Evolutionary conservation across 2,113 vertebrate genomes (phyloP), one percentile per base, ranked within the genome.

Genomic region (Paedocypris sp.): DNA sequence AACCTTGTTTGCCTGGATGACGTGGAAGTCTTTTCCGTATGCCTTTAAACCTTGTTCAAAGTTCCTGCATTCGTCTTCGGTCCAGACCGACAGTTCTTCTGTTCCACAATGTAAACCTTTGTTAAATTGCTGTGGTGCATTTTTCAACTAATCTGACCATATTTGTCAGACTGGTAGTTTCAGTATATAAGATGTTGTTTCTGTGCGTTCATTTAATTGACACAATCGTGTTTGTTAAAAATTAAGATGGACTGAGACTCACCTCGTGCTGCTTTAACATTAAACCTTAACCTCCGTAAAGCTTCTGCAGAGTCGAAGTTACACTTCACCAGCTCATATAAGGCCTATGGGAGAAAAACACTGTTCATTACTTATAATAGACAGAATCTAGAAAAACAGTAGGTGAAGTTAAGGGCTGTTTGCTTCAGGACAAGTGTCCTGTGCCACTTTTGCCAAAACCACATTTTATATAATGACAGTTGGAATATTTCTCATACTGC

Each of bases 1-100:
- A 7, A 97, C 95, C 92, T 99, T 99, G 78, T 97, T 98, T 76
- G 91, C 92, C 75, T 99, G 95, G 82, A 99, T 96, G 73, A 94
- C 89, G 69, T 98, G 89, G 80, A 99, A 99, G 77, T 99, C 95
- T 80, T 99, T 99, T 22, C 94, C 95, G 70, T 98, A 99, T 62
- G 90, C 90, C 74, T 97, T 97, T 51, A 99, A 81, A 29, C 95
- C 95, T 84, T 98, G 94, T 61, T 99, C 95, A 83, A 99, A 99
- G 78, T 93, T 91, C 79, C 95, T 85, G 79, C 95, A 99, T 66
- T 99, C 95, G 74, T 99, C 95, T 64, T 99, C 95, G 43, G 93
- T 98, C 95, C 95, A 99, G 26, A 97, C 85, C 35, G 93, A 94
- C 3, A 97, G 80, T 66, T 98, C 94, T 76, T 96, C 95, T 98